Evolutionary conservation across 2,113 vertebrate species (phyloP), one percentile per base, ranked within the genome.

Genomic region (Tympanuchus pallidicinctus): DNA sequence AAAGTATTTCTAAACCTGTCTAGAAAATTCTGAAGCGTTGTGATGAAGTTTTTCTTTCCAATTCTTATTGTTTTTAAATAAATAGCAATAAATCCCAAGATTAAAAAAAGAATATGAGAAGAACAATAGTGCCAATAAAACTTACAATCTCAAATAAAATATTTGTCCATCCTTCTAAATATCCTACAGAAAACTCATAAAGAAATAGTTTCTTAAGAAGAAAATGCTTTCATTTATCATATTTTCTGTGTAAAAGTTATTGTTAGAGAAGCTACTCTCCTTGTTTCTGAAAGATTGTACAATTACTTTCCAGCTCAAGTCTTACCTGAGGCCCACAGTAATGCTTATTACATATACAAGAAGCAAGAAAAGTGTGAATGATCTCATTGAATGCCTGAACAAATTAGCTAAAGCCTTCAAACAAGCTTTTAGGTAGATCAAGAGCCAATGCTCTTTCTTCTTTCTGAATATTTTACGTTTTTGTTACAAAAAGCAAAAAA

Each of bases 191-290:
- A 94, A 97, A 90, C 87, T 95, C 81, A 92, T 91, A 95, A 86
- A 54, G 6, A 88, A 50, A 32, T 76, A 74, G 81, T 79, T 80
- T 95, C 72, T 96, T 90, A 96, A 82, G 54, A 60, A 54, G 45
- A 80, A 82, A 92, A 52, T 92, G 36, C 77, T 90, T 94, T 90
- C 83, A 91, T 93, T 91, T 95, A 88, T 95, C 86, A 95, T 52
- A 42, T 40, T 88, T 56, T 54, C 47, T 69, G 36, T 82, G 61
- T 84, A 56, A 82, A 95, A 96, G 76, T 91, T 83, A 86, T 78
- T 66, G 83, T 83, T 90, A 92, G 83, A 93, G 65, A 71, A 86
- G 47, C 60, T 38, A 38, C 47, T 74, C 38, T 91, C 36, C 84
- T 66, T 91, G 74, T 56, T 72, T 92, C 78, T 88, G 85, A 94